A percentile compares a stretch with the other conserved stretches of the same genome.
Conservation (phyloP, 2,113 vertebrate species). For the Synodontis membranacea region DNA sequence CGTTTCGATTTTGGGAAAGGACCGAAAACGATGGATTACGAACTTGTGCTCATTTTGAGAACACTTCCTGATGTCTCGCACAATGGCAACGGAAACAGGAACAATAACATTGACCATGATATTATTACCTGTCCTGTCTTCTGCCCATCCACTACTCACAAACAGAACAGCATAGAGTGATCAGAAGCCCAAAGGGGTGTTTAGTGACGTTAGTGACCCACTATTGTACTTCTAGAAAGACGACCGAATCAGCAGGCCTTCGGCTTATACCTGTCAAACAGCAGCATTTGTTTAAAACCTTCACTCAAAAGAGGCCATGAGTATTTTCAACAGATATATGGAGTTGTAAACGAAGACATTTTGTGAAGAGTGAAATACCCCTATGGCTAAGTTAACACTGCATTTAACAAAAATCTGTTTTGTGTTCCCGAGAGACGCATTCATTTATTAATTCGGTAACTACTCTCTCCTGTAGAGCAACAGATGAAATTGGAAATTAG, state of each 20-base stretch:
- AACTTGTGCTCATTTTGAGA: neutral
- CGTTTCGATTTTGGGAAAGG: neutral
- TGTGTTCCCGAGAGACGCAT: neutral
- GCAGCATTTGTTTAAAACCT: neutral
- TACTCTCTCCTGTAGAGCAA: neutral
- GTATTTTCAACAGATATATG: neutral
- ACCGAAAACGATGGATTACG: neutral
- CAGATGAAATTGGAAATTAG: conserved; percentile 9
- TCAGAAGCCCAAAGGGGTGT: neutral
- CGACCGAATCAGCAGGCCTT: neutral
- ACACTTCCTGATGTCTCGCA: neutral
- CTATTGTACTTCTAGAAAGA: neutral
- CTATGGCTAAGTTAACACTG: neutral
- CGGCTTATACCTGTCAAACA: neutral
- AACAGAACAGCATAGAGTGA: neutral
- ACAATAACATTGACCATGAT: neutral
- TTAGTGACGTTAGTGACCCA: neutral
- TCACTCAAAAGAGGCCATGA: neutral
- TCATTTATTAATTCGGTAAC: neutral
- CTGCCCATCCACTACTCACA: too few species aligned
- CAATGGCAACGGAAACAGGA: neutral
- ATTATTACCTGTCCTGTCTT: neutral
- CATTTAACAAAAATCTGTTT: neutral
- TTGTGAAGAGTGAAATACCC: neutral
- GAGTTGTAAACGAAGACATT: neutral